phyloP scores from a whole-genome alignment of 2,797 vertebrate genomes.

The Chelon labrosus region DNA sequence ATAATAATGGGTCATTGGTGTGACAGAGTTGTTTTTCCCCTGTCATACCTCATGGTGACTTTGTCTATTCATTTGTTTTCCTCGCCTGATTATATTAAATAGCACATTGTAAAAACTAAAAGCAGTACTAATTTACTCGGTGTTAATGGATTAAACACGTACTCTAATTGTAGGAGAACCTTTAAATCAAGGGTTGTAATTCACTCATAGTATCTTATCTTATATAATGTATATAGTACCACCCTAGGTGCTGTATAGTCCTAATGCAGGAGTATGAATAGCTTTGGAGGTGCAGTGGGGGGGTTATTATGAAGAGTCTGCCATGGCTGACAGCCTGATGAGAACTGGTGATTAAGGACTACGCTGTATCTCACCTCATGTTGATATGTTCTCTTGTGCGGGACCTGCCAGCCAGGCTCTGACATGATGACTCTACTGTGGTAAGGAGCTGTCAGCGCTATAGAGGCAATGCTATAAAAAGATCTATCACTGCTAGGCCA shows the following conservation, averaged over 20 bases:
- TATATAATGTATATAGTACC: background rate
- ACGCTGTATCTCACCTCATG: constrained; percentile 49
- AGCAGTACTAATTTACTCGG: background rate
- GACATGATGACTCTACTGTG: constrained; percentile 59
- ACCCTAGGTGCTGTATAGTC: constrained; percentile 3
- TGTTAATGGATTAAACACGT: background rate
- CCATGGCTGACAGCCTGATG: constrained; percentile 63
- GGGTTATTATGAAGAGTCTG: constrained; percentile 43
- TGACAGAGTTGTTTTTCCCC: constrained; percentile 4
- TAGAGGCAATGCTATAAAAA: constrained; percentile 68
- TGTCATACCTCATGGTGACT: constrained; percentile 6
- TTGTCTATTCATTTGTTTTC: background rate
- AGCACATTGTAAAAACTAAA: background rate
- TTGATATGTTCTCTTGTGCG: constrained; percentile 59
- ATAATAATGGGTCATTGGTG: background rate
- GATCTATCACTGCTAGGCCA: constrained; percentile 62
- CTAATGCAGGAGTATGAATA: constrained; percentile 33
- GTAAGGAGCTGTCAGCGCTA: constrained; percentile 65
- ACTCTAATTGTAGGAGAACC: background rate
- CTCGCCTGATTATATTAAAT: background rate
- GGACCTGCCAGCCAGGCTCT: constrained; percentile 61
- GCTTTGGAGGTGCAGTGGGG: constrained; percentile 14
- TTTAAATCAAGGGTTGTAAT: background rate
- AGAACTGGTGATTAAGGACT: constrained; percentile 67
- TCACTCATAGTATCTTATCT: background rate